Conservation (phyloP, 2,113 vertebrate genomes). For the Python bivittatus region DNA sequence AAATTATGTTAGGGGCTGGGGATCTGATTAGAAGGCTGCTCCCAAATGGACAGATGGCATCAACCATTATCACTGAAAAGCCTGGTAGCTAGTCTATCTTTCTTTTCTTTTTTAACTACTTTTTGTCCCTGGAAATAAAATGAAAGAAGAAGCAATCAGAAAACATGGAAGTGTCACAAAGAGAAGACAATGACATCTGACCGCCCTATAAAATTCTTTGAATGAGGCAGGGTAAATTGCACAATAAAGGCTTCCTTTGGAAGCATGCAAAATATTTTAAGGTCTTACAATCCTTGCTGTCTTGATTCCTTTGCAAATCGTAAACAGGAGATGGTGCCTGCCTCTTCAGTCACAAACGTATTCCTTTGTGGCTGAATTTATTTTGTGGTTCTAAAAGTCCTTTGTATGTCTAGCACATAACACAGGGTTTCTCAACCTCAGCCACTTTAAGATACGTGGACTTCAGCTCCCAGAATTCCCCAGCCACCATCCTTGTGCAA, state of each 20-base stretch:
- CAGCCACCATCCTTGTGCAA: no score
- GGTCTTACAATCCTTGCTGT: fast-evolving
- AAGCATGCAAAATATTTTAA: not conserved
- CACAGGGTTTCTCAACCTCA: no score
- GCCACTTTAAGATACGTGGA: no score
- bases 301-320: not conserved
- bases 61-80: not conserved
- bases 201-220: not conserved
- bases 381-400: not conserved
- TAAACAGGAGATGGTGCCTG: not conserved
- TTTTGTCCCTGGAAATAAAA: not conserved
- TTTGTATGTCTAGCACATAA: not conserved
- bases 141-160: not conserved
- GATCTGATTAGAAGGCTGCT: not conserved
- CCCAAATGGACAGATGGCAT: not conserved
- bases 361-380: not conserved
- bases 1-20: fast-evolving
- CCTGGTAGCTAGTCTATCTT: not conserved
- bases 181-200: not conserved
- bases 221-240: not conserved
- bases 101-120: not conserved
- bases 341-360: not conserved
- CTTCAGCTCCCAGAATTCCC: no score
- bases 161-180: not conserved
- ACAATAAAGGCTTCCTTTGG: not conserved